Conservation (phyloP, 2,113 vertebrate genomes). For the Pseudorasbora parva region DNA sequence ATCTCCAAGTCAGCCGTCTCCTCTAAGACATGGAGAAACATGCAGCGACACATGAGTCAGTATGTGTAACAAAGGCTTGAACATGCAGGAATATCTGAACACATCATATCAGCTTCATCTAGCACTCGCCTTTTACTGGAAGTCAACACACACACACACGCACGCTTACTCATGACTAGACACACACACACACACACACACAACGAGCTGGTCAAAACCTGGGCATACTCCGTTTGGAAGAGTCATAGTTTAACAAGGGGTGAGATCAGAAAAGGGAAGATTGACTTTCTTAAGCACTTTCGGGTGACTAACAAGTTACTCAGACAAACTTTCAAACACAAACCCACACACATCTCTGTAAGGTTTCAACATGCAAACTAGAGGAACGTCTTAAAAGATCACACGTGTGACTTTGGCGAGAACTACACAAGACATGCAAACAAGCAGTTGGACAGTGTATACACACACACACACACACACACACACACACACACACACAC, state of each 20-base stretch:
- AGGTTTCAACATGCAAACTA: slow-evolving; percentile 4
- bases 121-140: slow-evolving; percentile 27
- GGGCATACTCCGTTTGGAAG: not conserved
- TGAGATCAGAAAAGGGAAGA: not conserved
- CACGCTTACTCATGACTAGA: not conserved
- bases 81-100: not conserved
- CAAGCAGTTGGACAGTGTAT: not conserved
- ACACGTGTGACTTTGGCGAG: not conserved
- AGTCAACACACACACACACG: slow-evolving; percentile 42
- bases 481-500: too few relatives aligned
- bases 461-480: too few relatives aligned
- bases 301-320: slow-evolving; percentile 20
- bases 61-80: not conserved
- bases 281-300: not conserved
- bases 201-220: not conserved
- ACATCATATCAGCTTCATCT: slow-evolving; percentile 25
- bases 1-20: not conserved
- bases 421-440: not conserved
- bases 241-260: not conserved
- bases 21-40: not conserved
- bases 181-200: too few relatives aligned
- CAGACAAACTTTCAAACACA: slow-evolving; percentile 20
- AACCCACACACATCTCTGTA: not conserved
- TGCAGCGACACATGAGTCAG: slow-evolving; percentile 1
- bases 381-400: not conserved